Conservation (phyloP, 1,140 invertebrate species). For the Drosophila seguyi region DNA sequence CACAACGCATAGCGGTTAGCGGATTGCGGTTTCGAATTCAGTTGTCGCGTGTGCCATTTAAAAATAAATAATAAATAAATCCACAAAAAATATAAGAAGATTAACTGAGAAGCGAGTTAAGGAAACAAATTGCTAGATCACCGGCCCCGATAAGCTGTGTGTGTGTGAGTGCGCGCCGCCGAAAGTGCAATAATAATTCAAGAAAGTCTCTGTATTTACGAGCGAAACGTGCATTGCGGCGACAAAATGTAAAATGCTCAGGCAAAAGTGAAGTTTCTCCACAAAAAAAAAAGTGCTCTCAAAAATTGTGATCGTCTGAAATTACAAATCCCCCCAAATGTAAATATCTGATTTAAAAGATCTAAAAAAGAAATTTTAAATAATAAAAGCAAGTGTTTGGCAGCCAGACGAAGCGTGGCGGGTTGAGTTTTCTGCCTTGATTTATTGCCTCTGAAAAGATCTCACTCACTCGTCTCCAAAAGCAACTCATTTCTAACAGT, state of each 20-base stretch:
- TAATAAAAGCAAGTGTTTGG: constrained; percentile 25
- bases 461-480: constrained; percentile 53
- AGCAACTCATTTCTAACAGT: constrained; percentile 76
- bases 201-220: constrained; percentile 66
- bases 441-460: constrained; percentile 13
- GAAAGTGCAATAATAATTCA: constrained; percentile 73
- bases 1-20: constrained; percentile 69
- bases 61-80: constrained; percentile 15
- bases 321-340: constrained; percentile 53
- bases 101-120: constrained; percentile 19
- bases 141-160: constrained; percentile 24
- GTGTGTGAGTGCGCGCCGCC: constrained; percentile 18
- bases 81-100: neutral
- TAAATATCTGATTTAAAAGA: constrained; percentile 44
- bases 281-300: constrained; percentile 19
- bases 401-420: constrained; percentile 58
- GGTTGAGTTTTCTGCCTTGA: constrained; percentile 21
- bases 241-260: constrained; percentile 74
- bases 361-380: constrained; percentile 25
- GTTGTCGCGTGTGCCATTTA: constrained; percentile 64
- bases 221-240: constrained; percentile 69
- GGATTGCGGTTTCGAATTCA: constrained; percentile 46
- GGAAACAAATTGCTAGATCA: constrained; percentile 37
- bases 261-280: constrained; percentile 54
- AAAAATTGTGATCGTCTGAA: constrained; percentile 30